These are phyloP conservation scores for Sander lucioperca DNA, from an alignment of 2,113 vertebrate genomes.

Conservation along the genomic window DNA sequence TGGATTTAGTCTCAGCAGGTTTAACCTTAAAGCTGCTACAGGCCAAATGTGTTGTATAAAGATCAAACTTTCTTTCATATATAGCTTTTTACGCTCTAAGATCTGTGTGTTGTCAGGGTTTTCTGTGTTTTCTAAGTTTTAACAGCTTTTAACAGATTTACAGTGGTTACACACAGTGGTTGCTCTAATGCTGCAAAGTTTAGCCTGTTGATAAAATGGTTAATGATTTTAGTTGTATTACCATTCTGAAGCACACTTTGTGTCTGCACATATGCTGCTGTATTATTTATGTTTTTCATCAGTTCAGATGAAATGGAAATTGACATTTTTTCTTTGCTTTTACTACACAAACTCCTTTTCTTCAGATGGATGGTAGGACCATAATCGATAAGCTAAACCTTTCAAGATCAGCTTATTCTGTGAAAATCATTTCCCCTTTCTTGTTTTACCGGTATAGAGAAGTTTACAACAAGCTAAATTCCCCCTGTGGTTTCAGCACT, in stretches of 20 bases:
- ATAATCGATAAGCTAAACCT: constrained; percentile 65
- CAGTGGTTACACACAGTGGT: constrained; percentile 14
- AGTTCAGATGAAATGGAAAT: constrained; percentile 46
- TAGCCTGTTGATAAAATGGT: constrained; percentile 54
- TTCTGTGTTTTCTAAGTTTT: constrained; percentile 9
- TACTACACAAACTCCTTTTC: constrained; percentile 33
- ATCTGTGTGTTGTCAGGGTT: not conserved
- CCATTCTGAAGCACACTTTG: constrained; percentile 58
- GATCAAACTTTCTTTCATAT: constrained; percentile 6
- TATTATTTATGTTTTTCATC: constrained; percentile 47
- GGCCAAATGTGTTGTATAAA: constrained; percentile 13
- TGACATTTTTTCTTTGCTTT: constrained; percentile 37
- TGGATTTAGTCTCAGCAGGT: not conserved
- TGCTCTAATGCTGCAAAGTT: constrained; percentile 25
- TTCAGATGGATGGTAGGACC: constrained; percentile 41
- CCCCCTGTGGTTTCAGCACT: constrained; percentile 77
- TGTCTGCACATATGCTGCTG: constrained; percentile 1
- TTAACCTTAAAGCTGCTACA: not conserved
- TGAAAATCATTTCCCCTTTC: constrained; percentile 67
- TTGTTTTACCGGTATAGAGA: constrained; percentile 64
- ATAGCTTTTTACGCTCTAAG: not conserved
- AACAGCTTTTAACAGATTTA: constrained; percentile 14
- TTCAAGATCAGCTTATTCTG: constrained; percentile 62
- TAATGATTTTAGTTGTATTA: constrained; percentile 66
- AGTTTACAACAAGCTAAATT: constrained; percentile 73